Percentiles rank a stretch among this genome's conserved stretches.
Evolutionary conservation across 2,113 vertebrate genomes (phyloP).

Genomic region (Anser cygnoides): DNA sequence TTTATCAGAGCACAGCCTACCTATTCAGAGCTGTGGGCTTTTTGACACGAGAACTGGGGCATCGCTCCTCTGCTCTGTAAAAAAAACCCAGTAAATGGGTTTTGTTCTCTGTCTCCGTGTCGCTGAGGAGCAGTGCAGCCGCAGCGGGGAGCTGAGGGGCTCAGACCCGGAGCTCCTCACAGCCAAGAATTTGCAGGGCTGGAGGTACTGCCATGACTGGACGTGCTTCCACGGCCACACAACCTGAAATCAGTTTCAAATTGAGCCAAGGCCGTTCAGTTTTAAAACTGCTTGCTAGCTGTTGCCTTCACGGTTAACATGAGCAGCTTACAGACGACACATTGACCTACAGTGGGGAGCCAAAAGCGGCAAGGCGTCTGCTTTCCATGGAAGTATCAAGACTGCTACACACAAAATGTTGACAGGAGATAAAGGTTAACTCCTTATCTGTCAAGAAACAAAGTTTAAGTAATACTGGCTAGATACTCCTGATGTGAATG

Average conservation of each 20-base stretch:
- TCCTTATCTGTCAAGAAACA: not conserved
- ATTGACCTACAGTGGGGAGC: accelerated
- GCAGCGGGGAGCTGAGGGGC: not conserved
- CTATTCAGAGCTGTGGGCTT: not conserved
- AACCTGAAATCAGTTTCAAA: not conserved
- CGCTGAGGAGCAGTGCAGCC: not conserved
- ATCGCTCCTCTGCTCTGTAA: not conserved
- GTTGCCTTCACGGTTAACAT: not conserved
- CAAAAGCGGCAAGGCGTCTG: not conserved
- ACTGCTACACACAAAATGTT: not conserved
- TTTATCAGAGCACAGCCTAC: not conserved
- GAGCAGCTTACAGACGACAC: not conserved
- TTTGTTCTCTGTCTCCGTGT: not conserved
- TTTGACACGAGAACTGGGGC: not conserved
- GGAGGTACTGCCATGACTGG: not conserved
- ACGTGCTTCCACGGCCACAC: not conserved
- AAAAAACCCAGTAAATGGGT: not conserved
- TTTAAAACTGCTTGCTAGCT: not conserved
- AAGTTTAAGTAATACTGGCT: not conserved
- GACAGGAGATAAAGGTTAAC: not conserved
- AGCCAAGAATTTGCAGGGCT: not conserved
- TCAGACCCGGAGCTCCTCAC: not conserved
- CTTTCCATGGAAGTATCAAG: not conserved
- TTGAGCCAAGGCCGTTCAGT: not conserved
- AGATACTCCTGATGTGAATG: not conserved